Evolutionary conservation across 2,888 invertebrate genomes (phyloP), one percentile per base, ranked within the genome.

Genomic region (Lasius fuliginosus): DNA sequence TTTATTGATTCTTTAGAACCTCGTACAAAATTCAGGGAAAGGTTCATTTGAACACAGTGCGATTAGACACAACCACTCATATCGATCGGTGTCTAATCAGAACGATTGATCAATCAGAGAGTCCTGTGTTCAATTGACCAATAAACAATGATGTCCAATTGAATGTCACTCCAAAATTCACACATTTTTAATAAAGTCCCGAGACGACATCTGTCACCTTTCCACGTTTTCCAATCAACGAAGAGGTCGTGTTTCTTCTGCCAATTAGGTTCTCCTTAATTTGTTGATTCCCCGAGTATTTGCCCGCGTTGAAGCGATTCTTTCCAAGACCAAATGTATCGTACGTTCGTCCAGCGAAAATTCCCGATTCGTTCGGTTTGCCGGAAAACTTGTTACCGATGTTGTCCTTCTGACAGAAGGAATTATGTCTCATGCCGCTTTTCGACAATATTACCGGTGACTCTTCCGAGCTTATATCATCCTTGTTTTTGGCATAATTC

Each of bases 131-230:
- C 23, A 23, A 23, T 23, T 23, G 23, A 23, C 23, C 23, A 23
- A 23, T 23, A 23, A 23, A 23, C 23, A 23, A 23, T 23, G 23
- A 0, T 23, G 23, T 23, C 23, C 23, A 23, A 23, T 23, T 23
- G 23, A 23, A 23, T 23, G 23, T 23, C 23, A 23, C 23, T 23
- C 23, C 3, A 30, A 27, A 36, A 60, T 27, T 77, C 3, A 40
- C 3, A 12, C 23, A 12, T 77, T 94, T 84, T 94, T 84, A 95
- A 82, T 95, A 95, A 33, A 95, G 91, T 1, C 95, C 95, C 1
- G 95, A 95, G 33, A 94, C 85, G 62, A 95, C 88, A 56, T 95
- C 95, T 8, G 95, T 95, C 53, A 95, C 95, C 88, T 95, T 95
- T 36, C 93, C 94, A 27, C 93, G 92, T 75, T 93, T 94, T 60